A percentile compares a stretch with the other conserved stretches of the same genome.
Evolutionary conservation across 2,888 invertebrate genomes (phyloP).

Genomic region (Brenthis ino): DNA sequence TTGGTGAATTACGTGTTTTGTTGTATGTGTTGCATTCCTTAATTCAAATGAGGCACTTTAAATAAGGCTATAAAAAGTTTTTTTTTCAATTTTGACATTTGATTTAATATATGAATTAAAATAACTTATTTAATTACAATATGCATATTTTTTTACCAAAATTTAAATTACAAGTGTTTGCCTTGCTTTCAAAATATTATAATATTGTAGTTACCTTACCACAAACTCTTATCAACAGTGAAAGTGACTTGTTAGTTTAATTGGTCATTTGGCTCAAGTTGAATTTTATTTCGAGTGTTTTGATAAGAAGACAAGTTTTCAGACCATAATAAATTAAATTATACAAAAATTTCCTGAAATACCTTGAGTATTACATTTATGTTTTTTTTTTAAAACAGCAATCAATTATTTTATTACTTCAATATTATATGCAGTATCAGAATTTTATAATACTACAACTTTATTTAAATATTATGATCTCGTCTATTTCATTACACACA

Average conservation of each 20-base stretch:
- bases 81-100: background rate
- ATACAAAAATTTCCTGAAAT: background rate
- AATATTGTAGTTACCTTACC: slow-evolving; percentile 48
- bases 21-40: too few species aligned
- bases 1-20: too few species aligned
- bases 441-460: too few species aligned
- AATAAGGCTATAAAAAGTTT: background rate
- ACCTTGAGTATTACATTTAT: background rate
- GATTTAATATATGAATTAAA: too few species aligned
- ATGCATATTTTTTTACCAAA: background rate
- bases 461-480: too few species aligned
- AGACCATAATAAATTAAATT: slow-evolving; percentile 19
- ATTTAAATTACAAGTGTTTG: background rate
- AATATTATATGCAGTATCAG: slow-evolving; percentile 37
- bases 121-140: too few species aligned
- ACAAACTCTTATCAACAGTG: slow-evolving; percentile 62
- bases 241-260: slow-evolving; percentile 78
- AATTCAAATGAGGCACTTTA: background rate
- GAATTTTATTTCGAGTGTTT: slow-evolving; percentile 49
- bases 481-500: too few species aligned
- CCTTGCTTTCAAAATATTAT: slow-evolving; percentile 24
- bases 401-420: too few species aligned
- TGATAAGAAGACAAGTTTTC: slow-evolving; percentile 44
- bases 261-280: slow-evolving; percentile 62
- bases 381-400: too few species aligned